Base-by-base conservation (phyloP, 1,140 invertebrate species). In the Diorhabda carinulata region DNA sequence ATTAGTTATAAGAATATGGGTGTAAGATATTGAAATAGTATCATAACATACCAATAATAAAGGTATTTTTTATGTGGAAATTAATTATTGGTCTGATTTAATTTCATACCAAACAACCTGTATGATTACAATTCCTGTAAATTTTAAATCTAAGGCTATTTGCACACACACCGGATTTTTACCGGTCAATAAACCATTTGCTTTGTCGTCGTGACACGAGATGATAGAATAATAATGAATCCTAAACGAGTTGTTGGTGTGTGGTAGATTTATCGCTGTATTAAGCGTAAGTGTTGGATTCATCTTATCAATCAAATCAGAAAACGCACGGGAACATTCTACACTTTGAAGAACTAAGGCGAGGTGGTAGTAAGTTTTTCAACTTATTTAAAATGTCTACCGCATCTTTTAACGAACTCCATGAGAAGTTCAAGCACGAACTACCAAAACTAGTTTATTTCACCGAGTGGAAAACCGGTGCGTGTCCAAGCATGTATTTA, bases 401-500 rank as follows among this genome's bases (percentile, higher is more conserved):
- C 25, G 25, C 25, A 25, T 25, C 25, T 25, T 25, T 52, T 52
- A 52, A 52, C 45, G 8, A 52, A 52, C 8, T 9, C 5, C 45
- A 6, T 52, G 8, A 6, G 5, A 9, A 5, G 8, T 6, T 52
- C 45, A 52, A 2, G 45, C 5, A 52, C 45, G 2, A 0, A 52
- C 45, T 52, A 52, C 45, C 45, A 52, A 52, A 52, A 52, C 45
- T 52, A 52, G 45, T 52, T 52, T 52, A 52, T 52, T 52, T 52
- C 45, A 52, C 45, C 8, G 45, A 52, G 45, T 59, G 10, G 57
- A 59, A 5, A 59, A 59, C 10, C 57, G 57, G 57, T 59, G 57
- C 57, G 25, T 59, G 57, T 59, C 4, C 25, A 59, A 59, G 10
- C 5, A 10, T 59, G 57, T 59, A 59, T 59, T 59, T 62, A 62